Base-by-base conservation (phyloP, 2,888 invertebrate species). In the Aleiodes testaceus region DNA sequence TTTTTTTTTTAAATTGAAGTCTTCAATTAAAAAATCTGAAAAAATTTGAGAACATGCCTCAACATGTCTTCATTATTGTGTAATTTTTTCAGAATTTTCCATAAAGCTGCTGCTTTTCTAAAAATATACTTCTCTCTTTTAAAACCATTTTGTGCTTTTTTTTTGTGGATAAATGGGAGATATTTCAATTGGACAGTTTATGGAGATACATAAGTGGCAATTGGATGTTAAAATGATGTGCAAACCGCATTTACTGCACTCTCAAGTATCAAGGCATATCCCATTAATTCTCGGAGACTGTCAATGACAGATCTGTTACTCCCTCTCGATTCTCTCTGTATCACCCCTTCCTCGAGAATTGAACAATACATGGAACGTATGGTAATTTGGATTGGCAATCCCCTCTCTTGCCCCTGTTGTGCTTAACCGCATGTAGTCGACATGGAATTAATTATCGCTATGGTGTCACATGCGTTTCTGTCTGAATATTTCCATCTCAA, bases 401-500 rank as follows among this genome's bases (percentile, higher is more conserved):
- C 50, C 61, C 26, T 5, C 26, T 26, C 26, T 26, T 26, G 4
- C 26, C 5, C 22, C 47, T 45, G 44, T 45, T 45, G 63, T 61
- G 70, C 44, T 49, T 12, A 20, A 45, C 30, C 61, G 61, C 70
- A 71, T 71, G 70, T 50, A 30, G 36, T 66, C 61, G 66, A 71
- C 70, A 45, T 52, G 61, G 26, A 49, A 71, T 71, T 71, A 71
- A 69, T 69, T 69, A 69, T 66, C 50, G 50, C 59, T 61, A 66
- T 66, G 26, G 47, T 61, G 70, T 61, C 59, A 50, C 66, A 49
- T 55, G 61, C 66, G 59, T 49, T 66, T 70, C 59, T 50, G 22
- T 59, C 16, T 59, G 36, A 36, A 59, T 66, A 52, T 59, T 59
- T 47, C 47, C 49, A 20, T 69, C 36, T 22, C 47, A 50, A 18